These are phyloP conservation scores for Pseudococcus longispinus DNA, from an alignment of 2,888 invertebrate genomes.

Conservation along the genomic window DNA sequence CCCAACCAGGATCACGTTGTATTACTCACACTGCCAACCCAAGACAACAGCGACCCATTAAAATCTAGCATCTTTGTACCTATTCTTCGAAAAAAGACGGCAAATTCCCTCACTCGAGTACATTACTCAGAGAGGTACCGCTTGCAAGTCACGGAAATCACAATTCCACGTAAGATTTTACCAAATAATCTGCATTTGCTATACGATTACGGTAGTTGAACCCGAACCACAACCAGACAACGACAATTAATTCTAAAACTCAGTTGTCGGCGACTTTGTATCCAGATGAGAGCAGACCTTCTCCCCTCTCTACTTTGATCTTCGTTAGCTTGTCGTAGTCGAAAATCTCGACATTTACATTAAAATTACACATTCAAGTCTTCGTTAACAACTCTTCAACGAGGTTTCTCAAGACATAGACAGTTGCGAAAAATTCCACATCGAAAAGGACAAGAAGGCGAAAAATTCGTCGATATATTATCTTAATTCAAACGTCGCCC, in stretches of 20 bases:
- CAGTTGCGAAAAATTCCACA: neutral
- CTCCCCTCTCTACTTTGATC: neutral
- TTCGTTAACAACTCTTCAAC: neutral
- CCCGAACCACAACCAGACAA: neutral
- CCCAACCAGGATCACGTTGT: neutral
- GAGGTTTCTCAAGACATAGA: neutral
- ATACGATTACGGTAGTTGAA: constrained; percentile 13
- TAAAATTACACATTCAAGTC: neutral
- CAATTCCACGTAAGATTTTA: neutral
- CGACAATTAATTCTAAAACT: neutral
- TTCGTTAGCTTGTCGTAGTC: neutral
- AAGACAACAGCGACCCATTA: neutral
- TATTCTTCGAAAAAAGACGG: neutral
- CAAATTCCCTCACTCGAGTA: neutral
- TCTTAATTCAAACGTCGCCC: neutral
- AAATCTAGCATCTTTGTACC: neutral
- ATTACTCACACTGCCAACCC: neutral
- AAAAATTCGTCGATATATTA: neutral
- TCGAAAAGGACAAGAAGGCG: neutral
- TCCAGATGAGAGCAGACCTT: neutral
- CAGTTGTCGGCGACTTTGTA: constrained; percentile 6
- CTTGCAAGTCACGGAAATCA: neutral
- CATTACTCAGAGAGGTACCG: neutral
- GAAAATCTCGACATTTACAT: neutral
- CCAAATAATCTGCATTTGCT: neutral